phyloP scores from a whole-genome alignment of 2,797 vertebrate genomes.

The Acrossocheilus wenchowensis region DNA sequence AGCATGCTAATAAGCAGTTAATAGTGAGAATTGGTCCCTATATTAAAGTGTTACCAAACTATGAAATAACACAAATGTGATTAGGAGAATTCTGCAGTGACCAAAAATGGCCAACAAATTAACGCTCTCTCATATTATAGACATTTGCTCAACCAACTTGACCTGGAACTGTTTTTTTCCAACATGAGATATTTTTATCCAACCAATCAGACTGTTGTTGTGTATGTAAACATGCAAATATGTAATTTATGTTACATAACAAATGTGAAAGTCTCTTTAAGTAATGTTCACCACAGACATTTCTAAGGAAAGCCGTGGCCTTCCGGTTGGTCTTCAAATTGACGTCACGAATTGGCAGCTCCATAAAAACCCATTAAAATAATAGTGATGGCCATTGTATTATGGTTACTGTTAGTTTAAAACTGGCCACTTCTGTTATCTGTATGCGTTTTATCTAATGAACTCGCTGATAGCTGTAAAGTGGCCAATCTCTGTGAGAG shows the following conservation, averaged over 20 bases:
- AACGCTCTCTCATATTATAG: no score
- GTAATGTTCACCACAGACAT: constrained; percentile 11
- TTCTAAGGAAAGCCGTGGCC: neutral
- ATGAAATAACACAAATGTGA: neutral
- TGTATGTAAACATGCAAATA: neutral
- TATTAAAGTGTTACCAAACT: neutral
- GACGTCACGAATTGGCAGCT: neutral
- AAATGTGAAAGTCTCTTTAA: neutral
- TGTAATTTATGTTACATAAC: neutral
- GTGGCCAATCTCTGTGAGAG: constrained; percentile 57
- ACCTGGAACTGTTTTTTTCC: no score
- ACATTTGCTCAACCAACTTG: no score
- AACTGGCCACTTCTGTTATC: constrained; percentile 3
- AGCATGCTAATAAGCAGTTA: no score
- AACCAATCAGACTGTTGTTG: no score
- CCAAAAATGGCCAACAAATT: neutral
- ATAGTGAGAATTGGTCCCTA: no score
- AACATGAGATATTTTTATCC: no score
- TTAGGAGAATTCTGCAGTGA: neutral
- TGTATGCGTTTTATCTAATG: neutral
- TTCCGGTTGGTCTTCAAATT: neutral
- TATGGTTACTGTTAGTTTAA: constrained; percentile 14
- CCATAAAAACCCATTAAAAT: neutral
- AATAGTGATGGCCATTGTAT: neutral
- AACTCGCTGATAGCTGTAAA: constrained; percentile 34